These are phyloP conservation scores for Drosophila algonquin DNA, from an alignment of 2,888 invertebrate genomes.

Conservation along the genomic window DNA sequence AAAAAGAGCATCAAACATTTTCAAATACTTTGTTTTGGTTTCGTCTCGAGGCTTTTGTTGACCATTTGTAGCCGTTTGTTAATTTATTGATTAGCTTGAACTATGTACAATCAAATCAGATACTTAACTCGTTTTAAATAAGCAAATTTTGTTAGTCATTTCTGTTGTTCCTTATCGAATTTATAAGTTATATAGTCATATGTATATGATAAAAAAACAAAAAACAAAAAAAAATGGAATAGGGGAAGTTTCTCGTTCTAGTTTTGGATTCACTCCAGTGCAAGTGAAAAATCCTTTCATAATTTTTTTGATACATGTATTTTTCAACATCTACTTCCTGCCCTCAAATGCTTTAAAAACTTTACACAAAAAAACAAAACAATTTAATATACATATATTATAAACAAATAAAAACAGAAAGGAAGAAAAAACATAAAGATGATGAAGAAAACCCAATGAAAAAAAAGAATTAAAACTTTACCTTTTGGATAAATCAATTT, in stretches of 20 bases:
- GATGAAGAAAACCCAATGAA: slow-evolving; percentile 30
- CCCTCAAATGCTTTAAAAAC: slow-evolving; percentile 79
- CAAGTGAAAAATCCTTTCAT: slow-evolving; percentile 56
- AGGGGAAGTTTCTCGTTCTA: slow-evolving; percentile 17
- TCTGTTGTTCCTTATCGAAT: slow-evolving; percentile 25
- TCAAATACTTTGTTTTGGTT: slow-evolving; percentile 11
- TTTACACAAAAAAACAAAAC: slow-evolving; percentile 67
- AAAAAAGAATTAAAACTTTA: slow-evolving; percentile 76
- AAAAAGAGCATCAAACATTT: slow-evolving; percentile 24
- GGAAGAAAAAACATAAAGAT: slow-evolving; percentile 31
- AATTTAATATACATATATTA: slow-evolving; percentile 62
- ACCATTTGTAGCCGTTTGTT: slow-evolving; percentile 8
- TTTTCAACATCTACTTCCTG: slow-evolving; percentile 80
- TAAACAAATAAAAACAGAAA: slow-evolving; percentile 28
- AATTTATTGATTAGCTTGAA: slow-evolving; percentile 27
- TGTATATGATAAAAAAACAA: slow-evolving; percentile 14
- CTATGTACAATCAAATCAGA: slow-evolving; percentile 66
- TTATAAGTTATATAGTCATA: slow-evolving; percentile 8
- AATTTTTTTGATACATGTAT: slow-evolving; percentile 77
- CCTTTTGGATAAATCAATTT: slow-evolving; percentile 79
- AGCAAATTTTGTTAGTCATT: slow-evolving; percentile 24
- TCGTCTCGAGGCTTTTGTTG: slow-evolving; percentile 8
- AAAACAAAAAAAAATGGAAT: slow-evolving; percentile 23
- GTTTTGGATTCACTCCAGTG: slow-evolving; percentile 51
- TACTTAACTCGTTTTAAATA: slow-evolving; percentile 50